Conservation (phyloP, 2,113 vertebrate species). For the Nipponia nippon region DNA sequence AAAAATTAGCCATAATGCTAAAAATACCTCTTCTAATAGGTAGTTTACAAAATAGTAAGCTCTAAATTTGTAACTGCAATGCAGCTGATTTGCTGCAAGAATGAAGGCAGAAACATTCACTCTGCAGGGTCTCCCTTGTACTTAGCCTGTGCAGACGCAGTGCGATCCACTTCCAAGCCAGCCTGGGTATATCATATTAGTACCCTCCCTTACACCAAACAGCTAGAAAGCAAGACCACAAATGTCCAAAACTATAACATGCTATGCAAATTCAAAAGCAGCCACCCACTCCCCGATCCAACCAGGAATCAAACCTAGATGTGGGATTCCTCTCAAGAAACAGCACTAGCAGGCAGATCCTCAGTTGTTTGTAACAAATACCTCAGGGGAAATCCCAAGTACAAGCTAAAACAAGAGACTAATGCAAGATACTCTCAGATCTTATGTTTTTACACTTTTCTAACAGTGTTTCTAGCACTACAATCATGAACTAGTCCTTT, state of each 20-base stretch:
- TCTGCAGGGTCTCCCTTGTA: neutral
- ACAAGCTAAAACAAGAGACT: neutral
- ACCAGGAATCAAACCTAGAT: neutral
- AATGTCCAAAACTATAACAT: neutral
- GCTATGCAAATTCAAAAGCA: neutral
- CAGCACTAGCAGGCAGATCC: neutral
- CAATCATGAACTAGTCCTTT: neutral
- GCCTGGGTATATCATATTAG: neutral
- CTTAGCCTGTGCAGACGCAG: neutral
- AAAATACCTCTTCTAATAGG: neutral
- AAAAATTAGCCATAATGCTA: neutral
- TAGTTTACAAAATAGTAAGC: neutral
- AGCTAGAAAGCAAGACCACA: neutral
- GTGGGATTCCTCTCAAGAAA: neutral
- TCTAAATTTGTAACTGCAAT: neutral
- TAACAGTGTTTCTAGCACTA: neutral
- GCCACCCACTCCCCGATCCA: neutral
- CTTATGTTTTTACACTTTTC: neutral
- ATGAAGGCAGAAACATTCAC: neutral
- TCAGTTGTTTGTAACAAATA: neutral
- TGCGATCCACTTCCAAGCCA: rapidly evolving
- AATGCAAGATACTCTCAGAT: neutral
- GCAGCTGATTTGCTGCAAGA: neutral
- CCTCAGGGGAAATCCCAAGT: neutral
- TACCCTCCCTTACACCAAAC: neutral